These are phyloP conservation scores for Macropus fuliginosus DNA, from an alignment of 2,797 vertebrate species.

Conservation along the genomic window DNA sequence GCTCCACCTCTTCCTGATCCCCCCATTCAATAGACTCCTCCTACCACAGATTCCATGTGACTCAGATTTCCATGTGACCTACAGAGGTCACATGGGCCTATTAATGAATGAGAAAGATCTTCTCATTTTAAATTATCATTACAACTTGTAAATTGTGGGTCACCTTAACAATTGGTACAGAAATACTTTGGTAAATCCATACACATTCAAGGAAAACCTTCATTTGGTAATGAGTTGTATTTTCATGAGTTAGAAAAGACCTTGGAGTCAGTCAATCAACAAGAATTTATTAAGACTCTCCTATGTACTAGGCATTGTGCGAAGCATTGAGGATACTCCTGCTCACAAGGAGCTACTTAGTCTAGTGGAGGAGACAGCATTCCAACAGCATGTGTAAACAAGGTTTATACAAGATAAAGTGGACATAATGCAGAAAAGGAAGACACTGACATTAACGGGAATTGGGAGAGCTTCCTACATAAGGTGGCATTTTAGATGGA, in stretches of 20 bases:
- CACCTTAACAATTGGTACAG: conserved; percentile 10
- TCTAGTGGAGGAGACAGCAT: not conserved
- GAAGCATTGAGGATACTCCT: not conserved
- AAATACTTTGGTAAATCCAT: not conserved
- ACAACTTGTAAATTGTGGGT: not conserved
- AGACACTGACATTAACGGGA: not conserved
- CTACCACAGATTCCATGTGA: too few species aligned
- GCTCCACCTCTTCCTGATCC: too few species aligned
- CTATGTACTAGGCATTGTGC: not conserved
- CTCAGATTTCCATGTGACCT: too few species aligned
- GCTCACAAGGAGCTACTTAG: not conserved
- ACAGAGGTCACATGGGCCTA: too few species aligned
- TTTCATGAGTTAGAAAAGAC: not conserved
- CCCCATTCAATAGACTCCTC: too few species aligned
- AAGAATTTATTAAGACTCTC: not conserved
- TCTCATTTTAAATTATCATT: too few species aligned
- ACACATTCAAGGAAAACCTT: conserved; percentile 11
- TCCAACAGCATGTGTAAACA: not conserved
- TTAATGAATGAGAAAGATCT: too few species aligned
- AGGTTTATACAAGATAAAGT: not conserved
- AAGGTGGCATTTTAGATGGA: not conserved
- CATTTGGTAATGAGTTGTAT: conserved; percentile 27
- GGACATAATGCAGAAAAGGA: not conserved
- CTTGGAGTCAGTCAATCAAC: not conserved
- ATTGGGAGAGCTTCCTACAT: not conserved